These are phyloP conservation scores for Penaeus indicus DNA, from an alignment of 1,140 invertebrate species.

Conservation along the genomic window DNA sequence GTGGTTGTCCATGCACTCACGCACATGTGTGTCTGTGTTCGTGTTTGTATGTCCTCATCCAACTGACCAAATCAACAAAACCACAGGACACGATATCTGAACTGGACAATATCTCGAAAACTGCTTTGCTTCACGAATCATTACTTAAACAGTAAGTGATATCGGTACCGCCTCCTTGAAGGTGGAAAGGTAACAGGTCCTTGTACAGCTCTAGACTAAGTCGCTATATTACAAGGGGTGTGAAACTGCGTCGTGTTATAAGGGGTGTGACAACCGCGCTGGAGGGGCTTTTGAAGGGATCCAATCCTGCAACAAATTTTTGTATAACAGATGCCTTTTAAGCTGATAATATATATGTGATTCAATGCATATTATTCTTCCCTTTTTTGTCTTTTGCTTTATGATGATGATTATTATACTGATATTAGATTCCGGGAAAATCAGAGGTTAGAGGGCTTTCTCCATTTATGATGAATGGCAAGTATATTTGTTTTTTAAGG, in stretches of 20 bases:
- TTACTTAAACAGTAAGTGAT: too few relatives aligned
- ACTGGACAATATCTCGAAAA: too few relatives aligned
- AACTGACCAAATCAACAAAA: not conserved
- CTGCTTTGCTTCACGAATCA: too few relatives aligned
- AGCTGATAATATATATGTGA: not conserved
- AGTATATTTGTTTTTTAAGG: too few relatives aligned
- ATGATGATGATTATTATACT: not conserved
- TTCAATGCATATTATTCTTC: not conserved
- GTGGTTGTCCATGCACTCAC: not conserved
- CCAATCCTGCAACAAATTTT: constrained; percentile 43
- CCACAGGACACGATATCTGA: too few relatives aligned
- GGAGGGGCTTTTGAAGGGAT: not conserved
- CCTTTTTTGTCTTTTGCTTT: constrained; percentile 2
- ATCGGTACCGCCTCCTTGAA: constrained; percentile 48
- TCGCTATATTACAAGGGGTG: constrained; percentile 14
- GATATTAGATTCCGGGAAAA: constrained; percentile 34
- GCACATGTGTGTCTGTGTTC: not conserved
- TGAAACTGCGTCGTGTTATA: not conserved
- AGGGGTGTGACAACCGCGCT: constrained; percentile 5
- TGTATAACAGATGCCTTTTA: constrained; percentile 13
- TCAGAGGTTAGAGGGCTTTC: constrained; percentile 61
- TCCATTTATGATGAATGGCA: constrained; percentile 3
- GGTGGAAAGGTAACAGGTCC: constrained; percentile 65
- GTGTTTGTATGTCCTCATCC: not conserved
- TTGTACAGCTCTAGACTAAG: not conserved